Base-by-base conservation (phyloP, 1,140 invertebrate genomes). In the Pseudomyrmex dendroicus region DNA sequence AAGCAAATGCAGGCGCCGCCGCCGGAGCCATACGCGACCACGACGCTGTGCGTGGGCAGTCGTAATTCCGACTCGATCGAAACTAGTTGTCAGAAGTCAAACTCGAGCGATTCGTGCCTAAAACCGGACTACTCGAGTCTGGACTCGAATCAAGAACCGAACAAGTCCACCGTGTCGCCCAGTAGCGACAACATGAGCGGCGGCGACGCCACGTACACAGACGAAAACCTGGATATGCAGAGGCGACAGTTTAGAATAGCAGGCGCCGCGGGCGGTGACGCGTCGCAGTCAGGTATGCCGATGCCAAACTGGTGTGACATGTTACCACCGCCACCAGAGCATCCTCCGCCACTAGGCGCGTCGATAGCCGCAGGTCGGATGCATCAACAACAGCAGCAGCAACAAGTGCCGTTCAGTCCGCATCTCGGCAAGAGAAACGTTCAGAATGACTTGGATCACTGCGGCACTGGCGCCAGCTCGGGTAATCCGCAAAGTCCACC, bases 1-100 rank as follows among this genome's bases (percentile, higher is more conserved):
- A 95, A 96, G 90, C 95, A 95, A 70, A 94, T 96, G 15, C 96
- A 96, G 84, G 96, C 96, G 83, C 97, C 97, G 0, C 97, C 97
- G 0, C 97, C 97, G 0, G 94, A 94, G 7, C 97, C 97, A 0
- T 98, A 98, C 91, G 97, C 97, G 0, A 98, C 97, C 0, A 98
- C 97, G 1, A 97, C 97, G 61, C 92, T 97, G 15, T 95, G 95
- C 89, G 90, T 95, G 85, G 73, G 95, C 59, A 89, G 93, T 84
- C 87, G 95, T 86, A 92, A 95, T 86, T 90, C 94, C 57, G 93
- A 95, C 87, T 93, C 95, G 74, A 90, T 95, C 92, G 88, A 95
- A 86, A 91, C 94, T 46, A 87, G 92, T 84, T 83, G 95, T 74
- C 91, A 95, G 86, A 89, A 95, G 87, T 94, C 94, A 5, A 95